phyloP scores from a whole-genome alignment of 2,113 vertebrate species.

The Hiodon tergisus region DNA sequence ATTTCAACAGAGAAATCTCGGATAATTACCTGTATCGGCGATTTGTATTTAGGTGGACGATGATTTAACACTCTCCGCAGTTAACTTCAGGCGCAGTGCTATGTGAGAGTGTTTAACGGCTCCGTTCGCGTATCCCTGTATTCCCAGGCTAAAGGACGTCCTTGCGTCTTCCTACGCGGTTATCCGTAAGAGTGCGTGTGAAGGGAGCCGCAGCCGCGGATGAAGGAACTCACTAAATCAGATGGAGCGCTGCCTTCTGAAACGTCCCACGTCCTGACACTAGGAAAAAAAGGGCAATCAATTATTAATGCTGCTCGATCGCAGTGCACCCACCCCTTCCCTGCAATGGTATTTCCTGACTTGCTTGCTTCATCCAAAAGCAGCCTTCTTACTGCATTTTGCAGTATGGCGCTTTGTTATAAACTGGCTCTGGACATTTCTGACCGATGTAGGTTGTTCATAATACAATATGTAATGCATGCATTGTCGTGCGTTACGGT shows the following conservation, averaged over 20 bases:
- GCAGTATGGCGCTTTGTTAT: constrained; percentile 5
- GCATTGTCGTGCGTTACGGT: background rate
- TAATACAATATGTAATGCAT: no score
- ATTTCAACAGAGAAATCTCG: constrained; percentile 10
- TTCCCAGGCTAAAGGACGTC: constrained; percentile 58
- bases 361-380: constrained; percentile 19
- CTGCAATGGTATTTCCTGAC: constrained; percentile 22
- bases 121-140: constrained; percentile 55
- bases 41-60: constrained; percentile 35
- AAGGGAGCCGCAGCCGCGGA: constrained; percentile 47
- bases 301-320: constrained; percentile 48
- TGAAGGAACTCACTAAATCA: constrained; percentile 44
- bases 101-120: constrained; percentile 44
- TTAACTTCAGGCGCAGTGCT: constrained; percentile 44
- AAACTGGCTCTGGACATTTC: background rate
- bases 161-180: constrained; percentile 50
- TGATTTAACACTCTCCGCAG: constrained; percentile 31
- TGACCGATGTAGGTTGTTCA: constrained; percentile 1
- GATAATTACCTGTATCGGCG: constrained; percentile 58
- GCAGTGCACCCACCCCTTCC: constrained; percentile 36
- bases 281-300: constrained; percentile 43
- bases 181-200: constrained; percentile 35
- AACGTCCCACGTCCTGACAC: constrained; percentile 48
- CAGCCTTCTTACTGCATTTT: constrained; percentile 17
- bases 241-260: constrained; percentile 45